Evolutionary conservation across 1,140 invertebrate species (phyloP), one percentile per base, ranked within the genome.

Genomic region (Panagrolaimus sp.): DNA sequence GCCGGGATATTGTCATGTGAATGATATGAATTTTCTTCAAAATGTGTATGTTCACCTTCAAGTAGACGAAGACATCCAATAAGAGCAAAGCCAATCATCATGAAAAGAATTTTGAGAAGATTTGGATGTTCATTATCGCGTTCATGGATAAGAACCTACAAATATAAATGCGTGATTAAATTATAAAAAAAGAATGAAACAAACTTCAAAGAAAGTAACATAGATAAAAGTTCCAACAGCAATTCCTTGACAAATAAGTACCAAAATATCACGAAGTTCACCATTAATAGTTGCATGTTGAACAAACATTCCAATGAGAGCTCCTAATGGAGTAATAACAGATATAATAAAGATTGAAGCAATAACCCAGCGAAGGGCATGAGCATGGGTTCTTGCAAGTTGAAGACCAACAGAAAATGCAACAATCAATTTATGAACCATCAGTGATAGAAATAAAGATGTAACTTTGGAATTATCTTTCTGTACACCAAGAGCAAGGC

Each of bases 401-500:
- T 85, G 83, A 27, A 85, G 74, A 20, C 84, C 84, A 27, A 86
- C 69, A 27, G 78, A 83, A 69, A 86, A 85, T 1, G 91, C 90
- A 63, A 94, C 90, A 8, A 93, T 91, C 65, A 91, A 87, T 83
- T 94, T 94, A 82, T 94, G 92, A 3, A 91, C 89, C 0, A 90
- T 88, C 16, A 94, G 89, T 2, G 91, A 92, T 9, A 88, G 88
- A 69, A 93, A 89, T 86, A 92, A 88, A 47, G 84, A 87, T 89
- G 90, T 91, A 8, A 92, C 89, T 53, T 88, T 86, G 1, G 84
- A 83, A 9, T 87, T 78, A n/a, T 86, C 73, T 8, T 70, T 65
- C 77, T 78, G 90, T 5, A 92, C 82, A 1, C 91, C 91, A 9
- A 92, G 89, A 0, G 91, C 89, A 63, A 92, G 84, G 0, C 92